These are phyloP conservation scores for Dinocampus coccinellae DNA, from an alignment of 2,888 invertebrate genomes.

Conservation along the genomic window DNA sequence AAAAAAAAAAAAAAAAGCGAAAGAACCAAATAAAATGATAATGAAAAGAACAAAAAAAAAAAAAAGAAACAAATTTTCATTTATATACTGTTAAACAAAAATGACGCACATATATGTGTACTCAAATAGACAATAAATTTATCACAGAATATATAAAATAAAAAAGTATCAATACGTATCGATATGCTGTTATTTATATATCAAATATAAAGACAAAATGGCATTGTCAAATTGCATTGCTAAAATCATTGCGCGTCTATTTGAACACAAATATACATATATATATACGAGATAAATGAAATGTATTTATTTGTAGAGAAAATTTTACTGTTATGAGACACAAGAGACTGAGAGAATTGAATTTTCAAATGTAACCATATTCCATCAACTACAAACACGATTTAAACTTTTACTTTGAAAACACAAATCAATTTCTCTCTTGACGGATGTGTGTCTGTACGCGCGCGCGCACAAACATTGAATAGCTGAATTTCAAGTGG, in stretches of 20 bases:
- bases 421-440: not conserved
- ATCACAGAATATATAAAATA: conserved; percentile 38
- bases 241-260: conserved; percentile 38
- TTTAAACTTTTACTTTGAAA: not conserved
- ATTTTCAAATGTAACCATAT: not conserved
- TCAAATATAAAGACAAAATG: conserved; percentile 35
- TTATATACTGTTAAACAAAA: not conserved
- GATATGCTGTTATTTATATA: conserved; percentile 11
- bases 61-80: not conserved
- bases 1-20: not conserved
- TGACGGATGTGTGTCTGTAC: no score
- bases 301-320: conserved; percentile 24
- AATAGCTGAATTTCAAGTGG: not conserved
- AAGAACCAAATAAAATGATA: not conserved
- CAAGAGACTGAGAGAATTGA: not conserved
- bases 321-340: not conserved
- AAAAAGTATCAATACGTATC: conserved; percentile 30
- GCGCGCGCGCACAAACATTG: not conserved
- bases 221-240: conserved; percentile 34
- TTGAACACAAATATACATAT: conserved; percentile 25
- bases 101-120: not conserved
- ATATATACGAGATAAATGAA: not conserved
- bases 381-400: not conserved
- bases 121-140: conserved; percentile 20
- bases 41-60: not conserved